Evolutionary conservation across 2,888 invertebrate species (phyloP).

Genomic region (Prosapia bicincta): DNA sequence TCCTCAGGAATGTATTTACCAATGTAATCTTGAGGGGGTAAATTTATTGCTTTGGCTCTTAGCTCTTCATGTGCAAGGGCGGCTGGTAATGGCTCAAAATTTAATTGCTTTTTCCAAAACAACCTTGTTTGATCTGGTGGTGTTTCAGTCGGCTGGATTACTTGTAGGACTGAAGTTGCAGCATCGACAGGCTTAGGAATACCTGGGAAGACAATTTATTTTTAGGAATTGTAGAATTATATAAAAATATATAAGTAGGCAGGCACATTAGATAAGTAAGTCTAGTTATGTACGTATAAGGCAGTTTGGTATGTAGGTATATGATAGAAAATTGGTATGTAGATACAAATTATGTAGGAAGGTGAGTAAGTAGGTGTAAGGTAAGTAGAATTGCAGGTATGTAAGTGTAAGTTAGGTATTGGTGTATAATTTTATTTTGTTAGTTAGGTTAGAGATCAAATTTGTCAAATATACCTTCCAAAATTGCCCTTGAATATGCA

Average conservation of each 20-base stretch:
- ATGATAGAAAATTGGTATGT: too few species aligned
- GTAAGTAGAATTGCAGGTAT: too few species aligned
- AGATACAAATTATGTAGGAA: too few species aligned
- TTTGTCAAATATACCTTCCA: too few species aligned
- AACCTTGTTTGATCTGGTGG: background rate
- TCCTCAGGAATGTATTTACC: constrained; percentile 3
- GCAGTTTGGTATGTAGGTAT: too few species aligned
- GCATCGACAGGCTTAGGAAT: background rate
- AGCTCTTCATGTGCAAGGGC: background rate
- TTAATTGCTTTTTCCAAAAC: constrained; percentile 11
- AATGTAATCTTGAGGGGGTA: background rate
- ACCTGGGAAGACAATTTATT: background rate
- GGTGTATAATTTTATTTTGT: background rate
- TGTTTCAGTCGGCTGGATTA: background rate
- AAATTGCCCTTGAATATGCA: background rate
- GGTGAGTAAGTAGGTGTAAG: too few species aligned
- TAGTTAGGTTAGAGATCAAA: too few species aligned
- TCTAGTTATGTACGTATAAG: too few species aligned
- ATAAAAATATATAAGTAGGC: too few species aligned
- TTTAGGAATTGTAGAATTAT: background rate
- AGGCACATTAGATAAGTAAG: too few species aligned
- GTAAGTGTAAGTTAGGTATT: too few species aligned
- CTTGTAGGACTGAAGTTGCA: background rate
- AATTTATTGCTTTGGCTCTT: background rate
- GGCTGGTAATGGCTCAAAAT: background rate